Base-by-base conservation (phyloP, 2,888 invertebrate species). In the Erebia ligea region DNA sequence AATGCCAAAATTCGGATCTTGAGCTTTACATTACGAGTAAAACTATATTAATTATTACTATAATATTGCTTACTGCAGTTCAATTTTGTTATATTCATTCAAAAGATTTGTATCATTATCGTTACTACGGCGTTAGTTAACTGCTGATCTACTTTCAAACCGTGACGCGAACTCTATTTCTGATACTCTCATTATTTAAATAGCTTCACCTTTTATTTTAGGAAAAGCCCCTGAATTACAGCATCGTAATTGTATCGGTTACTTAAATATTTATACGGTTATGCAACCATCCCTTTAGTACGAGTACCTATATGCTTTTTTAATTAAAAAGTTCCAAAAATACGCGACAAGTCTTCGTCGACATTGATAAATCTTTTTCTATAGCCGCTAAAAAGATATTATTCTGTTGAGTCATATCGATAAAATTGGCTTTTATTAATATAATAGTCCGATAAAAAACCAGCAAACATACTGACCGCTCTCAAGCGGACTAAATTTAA, bases 141-240 rank as follows among this genome's bases (percentile, higher is more conserved):
- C 86, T 82, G 84, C 86, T 82, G 84, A 78, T 82, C 83, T 77
- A 84, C 83, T 85, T 83, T 78, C 77, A 79, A 82, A 77, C 76
- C 70, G 83, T 91, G 89, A 91, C 90, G 90, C 85, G 76, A 76
- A 75, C 77, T 81, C 86, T 92, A 92, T 92, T 92, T 89, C 82
- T 82, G 85, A 85, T 84, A 82, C 86, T 80, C 82, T 81, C 79
- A 81, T 83, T 85, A 84, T 88, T 88, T 86, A 84, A 88, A 90
- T 86, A 89, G 82, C 87, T 83, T 85, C 88, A 86, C 80, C 86
- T 81, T 86, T 89, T 90, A 91, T 92, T 91, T 90, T 84, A 78
- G 85, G 85, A 85, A 78, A 82, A 85, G 86, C 86, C 81, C 81
- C 82, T 79, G 81, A 88, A 87, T 88, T 86, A 84, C 86, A 86